Base-by-base conservation (phyloP, 2,888 invertebrate genomes). In the Mimachlamys varia region DNA sequence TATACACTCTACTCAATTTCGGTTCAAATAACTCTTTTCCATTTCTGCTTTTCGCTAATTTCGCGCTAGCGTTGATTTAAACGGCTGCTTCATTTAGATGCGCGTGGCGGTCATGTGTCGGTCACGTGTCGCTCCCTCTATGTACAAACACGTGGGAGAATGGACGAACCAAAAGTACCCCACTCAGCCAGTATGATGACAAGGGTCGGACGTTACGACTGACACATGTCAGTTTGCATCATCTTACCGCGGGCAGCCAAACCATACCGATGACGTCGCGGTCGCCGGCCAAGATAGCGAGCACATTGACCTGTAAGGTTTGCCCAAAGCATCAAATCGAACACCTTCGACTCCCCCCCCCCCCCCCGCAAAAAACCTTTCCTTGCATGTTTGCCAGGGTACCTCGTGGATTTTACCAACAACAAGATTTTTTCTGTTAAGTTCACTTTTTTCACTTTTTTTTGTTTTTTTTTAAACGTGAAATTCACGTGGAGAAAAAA, bases 11-110 rank as follows among this genome's bases (percentile, higher is more conserved):
- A 89, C 90, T 89, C 90, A 58, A 91, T 92, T 91, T 88, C 90
- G 50, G 87, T 91, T 88, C 88, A 89, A 89, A 91, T 90, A 90
- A 92, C 89, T 90, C 88, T 88, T 89, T 89, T 91, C 89, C 89
- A 90, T 87, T 90, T 89, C 90, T 90, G 88, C 62, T 89, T 89
- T 88, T 89, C 90, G 92, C 92, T 92, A 92, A 92, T 91, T 92
- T 92, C 49, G n/a, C 89, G 89, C 55, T 88, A 87, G 62, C 91
- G 88, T 87, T 90, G 90, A 87, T 76, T 88, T 88, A 55, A 89
- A 88, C 92, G 90, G 89, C 89, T 87, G 90, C 91, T 90, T 89
- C 90, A 92, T 92, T 92, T 91, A 89, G 62, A 90, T 50, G 87
- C 89, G 89, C 88, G 91, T 88, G 49, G 22, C 50, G 88, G 62